Percentiles rank a stretch among this genome's conserved stretches.
These are phyloP conservation scores for Heliconius ismenius DNA, from an alignment of 2,888 invertebrate species.

Conservation along the genomic window DNA sequence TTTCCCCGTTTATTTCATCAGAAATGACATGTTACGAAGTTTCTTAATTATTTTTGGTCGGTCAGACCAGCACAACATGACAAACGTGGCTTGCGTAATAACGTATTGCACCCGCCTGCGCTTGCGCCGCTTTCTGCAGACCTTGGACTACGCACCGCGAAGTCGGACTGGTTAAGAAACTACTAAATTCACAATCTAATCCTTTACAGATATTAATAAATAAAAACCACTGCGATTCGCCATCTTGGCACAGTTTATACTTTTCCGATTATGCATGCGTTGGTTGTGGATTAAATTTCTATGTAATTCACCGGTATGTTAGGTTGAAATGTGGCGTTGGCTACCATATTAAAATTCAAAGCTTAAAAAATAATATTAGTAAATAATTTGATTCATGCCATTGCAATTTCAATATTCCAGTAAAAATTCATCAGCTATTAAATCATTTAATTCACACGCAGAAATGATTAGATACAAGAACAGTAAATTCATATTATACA, in stretches of 20 bases:
- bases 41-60: constrained; percentile 34
- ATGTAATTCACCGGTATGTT: not conserved
- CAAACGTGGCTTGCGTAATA: constrained; percentile 38
- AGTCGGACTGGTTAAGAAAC: constrained; percentile 23
- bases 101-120: constrained; percentile 32
- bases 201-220: constrained; percentile 3
- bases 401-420: no score
- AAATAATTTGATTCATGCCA: no score
- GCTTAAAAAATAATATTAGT: no score
- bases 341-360: not conserved
- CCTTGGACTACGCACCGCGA: constrained; percentile 30
- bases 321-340: no score
- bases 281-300: not conserved
- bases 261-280: not conserved
- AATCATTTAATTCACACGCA: no score
- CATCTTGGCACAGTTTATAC: not conserved
- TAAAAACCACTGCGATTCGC: not conserved
- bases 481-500: no score
- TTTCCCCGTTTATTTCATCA: constrained; percentile 7
- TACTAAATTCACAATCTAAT: constrained; percentile 12
- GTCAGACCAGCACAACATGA: constrained; percentile 34
- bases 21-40: constrained; percentile 17
- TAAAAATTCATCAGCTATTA: no score
- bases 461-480: no score
- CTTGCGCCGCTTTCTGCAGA: constrained; percentile 28